Base-by-base conservation (phyloP, 1,140 invertebrate species). In the Bombus pyrosoma region DNA sequence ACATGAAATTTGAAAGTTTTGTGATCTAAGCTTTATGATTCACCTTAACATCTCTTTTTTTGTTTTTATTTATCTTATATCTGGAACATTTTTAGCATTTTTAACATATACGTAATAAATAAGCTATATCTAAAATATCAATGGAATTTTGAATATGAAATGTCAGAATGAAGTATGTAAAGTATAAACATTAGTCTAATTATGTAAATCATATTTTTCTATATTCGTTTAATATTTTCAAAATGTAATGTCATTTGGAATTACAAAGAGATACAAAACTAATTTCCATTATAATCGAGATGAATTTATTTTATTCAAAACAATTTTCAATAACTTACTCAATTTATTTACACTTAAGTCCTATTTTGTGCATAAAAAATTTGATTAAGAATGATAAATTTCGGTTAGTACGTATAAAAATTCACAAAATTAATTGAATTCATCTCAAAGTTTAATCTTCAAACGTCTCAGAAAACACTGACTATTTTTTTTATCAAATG, bases 311-410 rank as follows among this genome's bases (percentile, higher is more conserved):
- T 73, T 64, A 32, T 62, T 37, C 69, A 53, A 77, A 10, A 86
- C 34, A 74, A 47, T 64, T 82, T 85, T 34, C 79, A 79, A 89
- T 79, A 66, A 68, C 22, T 85, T 25, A 10, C 39, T 81, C 18
- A 82, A 64, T 93, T 94, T 94, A 94, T 94, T 94, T 94, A 93
- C 91, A 94, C n/a, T 8, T 88, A 92, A 92, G 80, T 93, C 87
- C 76, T 92, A 86, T 91, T 91, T 91, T 93, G 91, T 92, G 91
- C 90, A 92, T 41, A 64, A 92, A 85, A 82, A 92, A 93, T 91
- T 92, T 92, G 91, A 91, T 88, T 91, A 90, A 92, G 86, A 90
- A 90, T 87, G 91, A 90, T 85, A 90, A 89, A 90, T 77, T 88
- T 73, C n/a, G 81, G 89, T 89, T 93, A 18, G 10, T 78, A 83